Evolutionary conservation across 1,140 invertebrate species (phyloP), one percentile per base, ranked within the genome.

Genomic region (Bradysia coprophila): DNA sequence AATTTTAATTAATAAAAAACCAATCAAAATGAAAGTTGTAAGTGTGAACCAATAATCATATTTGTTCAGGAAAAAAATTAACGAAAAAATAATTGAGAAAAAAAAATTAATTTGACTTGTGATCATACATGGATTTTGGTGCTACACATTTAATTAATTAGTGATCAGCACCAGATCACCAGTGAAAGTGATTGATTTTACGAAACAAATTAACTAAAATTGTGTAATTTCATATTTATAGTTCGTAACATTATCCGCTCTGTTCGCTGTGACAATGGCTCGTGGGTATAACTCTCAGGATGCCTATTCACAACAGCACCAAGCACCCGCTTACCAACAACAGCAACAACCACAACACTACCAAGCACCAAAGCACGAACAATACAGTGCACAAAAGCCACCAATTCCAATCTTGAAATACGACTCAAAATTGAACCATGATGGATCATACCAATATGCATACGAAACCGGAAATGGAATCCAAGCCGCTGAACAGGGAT

Each of bases 381-480:
- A 24, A 4, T 24, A 28, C 19, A 22, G 20, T 24, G n/a, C n/a
- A 8, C n/a, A 13, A 31, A 41, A 18, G 18, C 20, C 39, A 28
- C 21, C 23, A 47, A 58, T 34, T 51, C 51, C 62, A 4, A 69
- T 74, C 24, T 10, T 74, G 2, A 58, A 51, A 21, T 64, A 66
- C 42, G 38, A 19, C 4, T 59, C 55, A 34, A 63, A 71, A 23
- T 56, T 64, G 1, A 69, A 72, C 32, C 54, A 62, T 3, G 70
- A 71, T 43, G 74, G 73, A 40, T 57, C 65, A 20, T 71, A 59
- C 55, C 44, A 54, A 18, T 72, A 68, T 56, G n/a, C 36, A 15
- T 78, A 71, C 48, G 72, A 76, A 55, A 74, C 73, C 41, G 73
- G 67, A 19, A 75, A 78, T 53, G 75, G 74, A 20, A 76, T 75